Percentiles rank a stretch among this genome's conserved stretches.
Conservation (phyloP, 1,140 invertebrate species). For the Papilio xuthus region DNA sequence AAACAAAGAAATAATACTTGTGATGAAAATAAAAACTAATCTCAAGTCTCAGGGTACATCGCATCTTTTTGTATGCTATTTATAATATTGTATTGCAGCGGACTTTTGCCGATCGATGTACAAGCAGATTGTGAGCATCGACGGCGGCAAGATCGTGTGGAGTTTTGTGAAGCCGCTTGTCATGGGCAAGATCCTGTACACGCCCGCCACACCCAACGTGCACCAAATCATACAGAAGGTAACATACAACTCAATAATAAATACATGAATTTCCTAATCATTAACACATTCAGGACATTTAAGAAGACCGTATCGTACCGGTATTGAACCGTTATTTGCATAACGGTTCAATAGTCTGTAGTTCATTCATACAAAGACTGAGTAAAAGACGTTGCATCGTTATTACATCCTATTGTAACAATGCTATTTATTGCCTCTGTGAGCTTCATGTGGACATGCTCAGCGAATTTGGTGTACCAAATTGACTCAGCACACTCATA, state of each 20-base stretch:
- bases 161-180: constrained; percentile 85
- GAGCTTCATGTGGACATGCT: no score
- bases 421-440: no score
- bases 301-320: no score
- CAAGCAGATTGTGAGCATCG: constrained; percentile 81
- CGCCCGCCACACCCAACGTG: constrained; percentile 78
- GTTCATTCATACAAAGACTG: no score
- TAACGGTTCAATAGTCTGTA: no score
- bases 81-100: constrained; percentile 63
- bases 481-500: not conserved
- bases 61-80: not conserved
- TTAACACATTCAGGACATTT: no score
- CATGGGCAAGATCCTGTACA: constrained; percentile 85
- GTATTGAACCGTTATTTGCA: no score
- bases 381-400: no score
- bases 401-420: no score
- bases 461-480: no score
- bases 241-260: not conserved
- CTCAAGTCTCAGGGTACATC: no score
- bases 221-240: constrained; percentile 63
- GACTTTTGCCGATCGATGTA: constrained; percentile 85
- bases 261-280: not conserved
- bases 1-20: not conserved
- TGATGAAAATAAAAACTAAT: no score
- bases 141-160: constrained; percentile 86